A percentile compares a stretch with the other conserved stretches of the same genome.
These are phyloP conservation scores for Notoglanidium macrostoma DNA, from an alignment of 2,797 vertebrate species.

Conservation along the genomic window DNA sequence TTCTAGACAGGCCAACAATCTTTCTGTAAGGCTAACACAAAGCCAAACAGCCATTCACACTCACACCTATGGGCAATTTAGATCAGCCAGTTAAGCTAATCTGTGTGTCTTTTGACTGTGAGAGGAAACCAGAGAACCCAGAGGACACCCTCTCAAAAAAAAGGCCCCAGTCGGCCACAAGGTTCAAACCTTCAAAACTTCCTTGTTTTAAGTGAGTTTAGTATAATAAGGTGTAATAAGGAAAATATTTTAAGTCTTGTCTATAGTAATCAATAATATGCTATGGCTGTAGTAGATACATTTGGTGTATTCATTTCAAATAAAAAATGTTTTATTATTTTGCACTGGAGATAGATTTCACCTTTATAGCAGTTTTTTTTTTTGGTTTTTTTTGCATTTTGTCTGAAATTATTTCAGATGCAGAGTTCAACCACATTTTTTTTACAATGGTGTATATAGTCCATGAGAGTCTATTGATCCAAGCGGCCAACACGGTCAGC, in stretches of 20 bases:
- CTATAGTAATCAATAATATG: not conserved
- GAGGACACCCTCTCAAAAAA: too few relatives aligned
- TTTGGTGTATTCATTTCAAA: not conserved
- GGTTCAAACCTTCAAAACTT: too few relatives aligned
- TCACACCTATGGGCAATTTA: too few relatives aligned
- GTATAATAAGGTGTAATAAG: not conserved
- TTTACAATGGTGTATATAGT: slow-evolving; percentile 12
- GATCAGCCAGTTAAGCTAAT: too few relatives aligned
- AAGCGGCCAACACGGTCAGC: slow-evolving; percentile 3
- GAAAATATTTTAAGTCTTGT: not conserved
- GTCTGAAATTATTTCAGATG: not conserved
- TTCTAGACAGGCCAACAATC: too few relatives aligned
- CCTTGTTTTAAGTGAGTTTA: not conserved
- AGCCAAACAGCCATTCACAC: too few relatives aligned
- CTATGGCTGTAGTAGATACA: not conserved
- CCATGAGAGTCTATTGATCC: slow-evolving; percentile 32
- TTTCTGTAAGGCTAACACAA: too few relatives aligned
- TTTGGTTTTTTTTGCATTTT: slow-evolving; percentile 7
- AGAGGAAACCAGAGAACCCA: too few relatives aligned
- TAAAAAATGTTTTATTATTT: not conserved
- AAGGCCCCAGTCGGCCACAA: too few relatives aligned
- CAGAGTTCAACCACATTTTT: not conserved
- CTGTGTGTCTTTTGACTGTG: too few relatives aligned
- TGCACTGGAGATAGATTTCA: not conserved
- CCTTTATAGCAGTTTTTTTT: not conserved